Conservation (phyloP, 2,888 invertebrate genomes). For the Baronia brevicornis region DNA sequence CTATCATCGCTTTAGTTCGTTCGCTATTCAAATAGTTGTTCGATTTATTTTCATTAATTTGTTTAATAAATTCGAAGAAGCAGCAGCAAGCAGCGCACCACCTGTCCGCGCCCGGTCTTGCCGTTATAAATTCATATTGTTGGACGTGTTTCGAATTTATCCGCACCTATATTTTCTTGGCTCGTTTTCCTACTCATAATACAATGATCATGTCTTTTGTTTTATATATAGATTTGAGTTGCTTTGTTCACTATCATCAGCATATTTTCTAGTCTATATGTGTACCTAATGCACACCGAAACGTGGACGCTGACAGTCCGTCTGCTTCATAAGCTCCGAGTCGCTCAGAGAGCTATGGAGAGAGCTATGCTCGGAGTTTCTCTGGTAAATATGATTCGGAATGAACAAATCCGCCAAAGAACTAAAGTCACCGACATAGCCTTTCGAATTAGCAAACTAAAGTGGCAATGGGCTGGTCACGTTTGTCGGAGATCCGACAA, state of each 20-base stretch:
- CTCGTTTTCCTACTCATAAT: conserved; percentile 39
- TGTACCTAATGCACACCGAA: too few species aligned
- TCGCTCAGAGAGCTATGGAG: too few species aligned
- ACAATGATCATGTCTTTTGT: conserved; percentile 34
- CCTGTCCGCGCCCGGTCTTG: conserved; percentile 54
- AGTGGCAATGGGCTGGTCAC: too few species aligned
- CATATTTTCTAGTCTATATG: too few species aligned
- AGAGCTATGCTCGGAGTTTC: too few species aligned
- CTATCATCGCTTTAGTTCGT: conserved; percentile 24
- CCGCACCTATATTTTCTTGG: conserved; percentile 57
- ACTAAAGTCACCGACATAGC: too few species aligned
- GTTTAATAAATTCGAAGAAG: conserved; percentile 63
- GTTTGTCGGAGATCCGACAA: too few species aligned
- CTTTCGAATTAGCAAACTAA: too few species aligned
- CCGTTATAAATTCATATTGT: conserved; percentile 69
- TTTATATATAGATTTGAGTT: conserved; percentile 12
- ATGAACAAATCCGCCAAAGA: too few species aligned
- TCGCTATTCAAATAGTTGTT: conserved; percentile 51
- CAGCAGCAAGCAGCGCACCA: conserved; percentile 47
- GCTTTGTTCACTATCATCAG: conserved; percentile 5
- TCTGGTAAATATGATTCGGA: too few species aligned
- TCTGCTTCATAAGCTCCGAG: too few species aligned
- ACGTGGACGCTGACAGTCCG: too few species aligned
- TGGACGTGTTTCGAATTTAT: conserved; percentile 65
- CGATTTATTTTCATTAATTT: conserved; percentile 65